Percentiles rank a stretch among this genome's conserved stretches.
Evolutionary conservation across 2,797 vertebrate genomes (phyloP).

Genomic region (Diceros bicornis): DNA sequence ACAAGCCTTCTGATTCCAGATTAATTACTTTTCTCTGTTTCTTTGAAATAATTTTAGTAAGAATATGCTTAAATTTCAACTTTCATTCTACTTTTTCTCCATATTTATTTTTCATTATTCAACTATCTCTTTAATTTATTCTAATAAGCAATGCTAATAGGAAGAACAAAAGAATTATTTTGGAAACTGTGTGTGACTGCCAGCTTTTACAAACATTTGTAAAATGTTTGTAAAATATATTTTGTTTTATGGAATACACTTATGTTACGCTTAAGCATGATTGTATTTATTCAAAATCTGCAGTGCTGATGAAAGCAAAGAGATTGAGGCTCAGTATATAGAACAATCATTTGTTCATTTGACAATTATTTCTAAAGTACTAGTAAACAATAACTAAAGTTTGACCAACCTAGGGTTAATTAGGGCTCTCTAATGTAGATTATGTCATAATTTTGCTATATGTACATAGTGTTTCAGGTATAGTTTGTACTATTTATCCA

Average conservation of each 20-base stretch:
- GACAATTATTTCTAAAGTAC: neutral
- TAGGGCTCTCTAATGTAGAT: neutral
- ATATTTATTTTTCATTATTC: neutral
- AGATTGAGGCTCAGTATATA: neutral
- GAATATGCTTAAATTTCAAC: neutral
- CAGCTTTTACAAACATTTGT: neutral
- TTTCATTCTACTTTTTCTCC: neutral
- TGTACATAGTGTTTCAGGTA: neutral
- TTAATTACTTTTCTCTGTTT: neutral
- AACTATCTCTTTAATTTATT: neutral
- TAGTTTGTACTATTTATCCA: neutral
- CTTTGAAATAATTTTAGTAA: neutral
- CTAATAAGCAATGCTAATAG: neutral
- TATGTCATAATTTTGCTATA: neutral
- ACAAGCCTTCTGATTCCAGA: neutral
- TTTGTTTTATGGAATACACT: neutral
- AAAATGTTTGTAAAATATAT: too few species aligned
- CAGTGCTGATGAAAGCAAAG: neutral
- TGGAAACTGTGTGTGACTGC: neutral
- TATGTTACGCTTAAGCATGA: neutral
- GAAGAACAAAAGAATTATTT: neutral
- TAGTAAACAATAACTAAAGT: neutral
- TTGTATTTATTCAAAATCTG: slow-evolving; percentile 11
- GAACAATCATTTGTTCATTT: neutral
- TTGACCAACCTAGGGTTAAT: neutral